A percentile compares a stretch with the other conserved stretches of the same genome.
Evolutionary conservation across 2,888 invertebrate species (phyloP).

Genomic region (Trachelus troglodyta): DNA sequence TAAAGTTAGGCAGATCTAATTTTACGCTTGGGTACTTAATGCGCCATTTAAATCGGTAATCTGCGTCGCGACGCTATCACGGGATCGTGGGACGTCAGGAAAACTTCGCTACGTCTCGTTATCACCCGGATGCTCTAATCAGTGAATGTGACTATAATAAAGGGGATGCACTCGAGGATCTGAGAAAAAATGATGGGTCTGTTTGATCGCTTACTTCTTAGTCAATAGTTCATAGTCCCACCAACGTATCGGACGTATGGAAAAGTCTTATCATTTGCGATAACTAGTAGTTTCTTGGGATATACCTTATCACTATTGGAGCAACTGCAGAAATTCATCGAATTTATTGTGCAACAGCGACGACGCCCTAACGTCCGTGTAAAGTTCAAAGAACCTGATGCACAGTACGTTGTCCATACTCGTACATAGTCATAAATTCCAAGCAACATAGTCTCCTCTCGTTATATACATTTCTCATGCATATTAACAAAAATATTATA

Average conservation of each 20-base stretch:
- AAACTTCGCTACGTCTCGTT: not conserved
- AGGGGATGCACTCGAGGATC: constrained; percentile 3
- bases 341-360: not conserved
- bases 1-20: not conserved
- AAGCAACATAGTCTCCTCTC: not conserved
- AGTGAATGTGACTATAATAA: not conserved
- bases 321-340: not conserved
- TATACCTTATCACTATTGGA: not conserved
- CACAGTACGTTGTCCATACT: not conserved
- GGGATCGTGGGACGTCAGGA: not conserved
- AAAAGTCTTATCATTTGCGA: not conserved
- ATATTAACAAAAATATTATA: not conserved
- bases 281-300: constrained; percentile 4
- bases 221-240: not conserved
- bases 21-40: not conserved
- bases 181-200: not conserved
- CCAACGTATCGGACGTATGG: not conserved
- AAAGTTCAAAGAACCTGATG: not conserved
- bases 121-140: not conserved
- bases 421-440: not conserved
- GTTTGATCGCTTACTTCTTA: not conserved
- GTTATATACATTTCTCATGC: not conserved
- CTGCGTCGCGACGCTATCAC: not conserved
- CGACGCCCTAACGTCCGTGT: not conserved
- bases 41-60: not conserved